These are phyloP conservation scores for Montipora capricornis DNA, from an alignment of 64 coral and sea anemone species.

Conservation along the genomic window DNA sequence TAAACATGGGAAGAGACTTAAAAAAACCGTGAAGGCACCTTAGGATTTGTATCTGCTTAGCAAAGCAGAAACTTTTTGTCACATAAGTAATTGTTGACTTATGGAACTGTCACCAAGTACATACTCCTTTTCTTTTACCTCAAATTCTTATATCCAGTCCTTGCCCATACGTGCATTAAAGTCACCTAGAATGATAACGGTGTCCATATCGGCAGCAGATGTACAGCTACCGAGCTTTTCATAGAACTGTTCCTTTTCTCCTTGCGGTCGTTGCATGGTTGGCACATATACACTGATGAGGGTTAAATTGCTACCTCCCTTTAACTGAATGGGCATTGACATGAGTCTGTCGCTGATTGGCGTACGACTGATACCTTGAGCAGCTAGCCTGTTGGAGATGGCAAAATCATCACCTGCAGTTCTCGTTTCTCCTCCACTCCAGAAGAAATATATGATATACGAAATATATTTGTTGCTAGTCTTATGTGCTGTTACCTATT, in stretches of 20 bases:
- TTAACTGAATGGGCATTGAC: background rate
- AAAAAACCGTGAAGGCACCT: too few relatives aligned
- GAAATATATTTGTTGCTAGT: too few relatives aligned
- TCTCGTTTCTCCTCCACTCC: constrained; percentile 20
- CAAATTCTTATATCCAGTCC: too few relatives aligned
- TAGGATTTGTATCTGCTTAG: too few relatives aligned
- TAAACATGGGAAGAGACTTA: too few relatives aligned
- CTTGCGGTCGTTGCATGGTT: constrained; percentile 23
- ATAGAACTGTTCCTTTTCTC: constrained; percentile 27
- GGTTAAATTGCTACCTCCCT: constrained; percentile 19
- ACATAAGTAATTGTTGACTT: too few relatives aligned
- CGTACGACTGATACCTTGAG: background rate
- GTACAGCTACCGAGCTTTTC: constrained; percentile 20
- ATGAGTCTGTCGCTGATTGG: constrained; percentile 14
- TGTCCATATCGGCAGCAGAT: background rate
- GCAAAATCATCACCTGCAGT: constrained; percentile 2
- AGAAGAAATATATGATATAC: background rate
- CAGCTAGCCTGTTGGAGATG: background rate
- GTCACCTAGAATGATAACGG: constrained; percentile 19
- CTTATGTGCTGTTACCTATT: too few relatives aligned
- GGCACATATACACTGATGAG: background rate
- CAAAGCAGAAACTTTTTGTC: too few relatives aligned
- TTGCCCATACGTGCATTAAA: too few relatives aligned
- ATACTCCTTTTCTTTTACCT: too few relatives aligned
- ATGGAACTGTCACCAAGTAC: too few relatives aligned